These are phyloP conservation scores for Nemurella pictetii DNA, from an alignment of 2,888 invertebrate genomes.

Conservation along the genomic window DNA sequence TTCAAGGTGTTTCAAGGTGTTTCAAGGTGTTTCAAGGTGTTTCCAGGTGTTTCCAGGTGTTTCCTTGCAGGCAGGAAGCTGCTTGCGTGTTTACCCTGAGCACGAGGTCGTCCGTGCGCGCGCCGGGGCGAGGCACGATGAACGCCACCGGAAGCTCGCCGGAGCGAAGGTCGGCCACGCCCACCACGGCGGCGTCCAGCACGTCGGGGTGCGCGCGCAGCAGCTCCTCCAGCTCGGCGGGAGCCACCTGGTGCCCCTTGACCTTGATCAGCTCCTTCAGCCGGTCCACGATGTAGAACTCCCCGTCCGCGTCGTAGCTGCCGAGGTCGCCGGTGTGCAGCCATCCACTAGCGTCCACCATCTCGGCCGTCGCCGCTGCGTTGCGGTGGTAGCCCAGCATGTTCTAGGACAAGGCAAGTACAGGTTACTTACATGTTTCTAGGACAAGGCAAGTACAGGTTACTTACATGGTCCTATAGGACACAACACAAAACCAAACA, in stretches of 20 bases:
- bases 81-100: too few relatives aligned
- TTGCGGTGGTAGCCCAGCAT: constrained; percentile 81
- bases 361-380: constrained; percentile 71
- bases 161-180: constrained; percentile 50
- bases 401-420: constrained; percentile 57
- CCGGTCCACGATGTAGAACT: constrained; percentile 76
- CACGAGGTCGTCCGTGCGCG: constrained; percentile 46
- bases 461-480: too few relatives aligned
- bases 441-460: too few relatives aligned
- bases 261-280: constrained; percentile 76
- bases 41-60: too few relatives aligned
- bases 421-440: too few relatives aligned
- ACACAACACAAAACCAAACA: too few relatives aligned
- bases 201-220: constrained; percentile 54
- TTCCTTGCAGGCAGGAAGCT: too few relatives aligned
- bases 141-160: constrained; percentile 55
- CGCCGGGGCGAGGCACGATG: constrained; percentile 48
- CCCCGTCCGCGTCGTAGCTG: constrained; percentile 72
- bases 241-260: constrained; percentile 59
- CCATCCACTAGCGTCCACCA: constrained; percentile 78
- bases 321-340: constrained; percentile 78
- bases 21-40: too few relatives aligned
- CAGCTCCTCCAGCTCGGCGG: constrained; percentile 58
- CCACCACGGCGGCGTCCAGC: constrained; percentile 57
- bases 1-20: too few relatives aligned